phyloP scores from a whole-genome alignment of 2,888 invertebrate species.

The Acheta domesticus region DNA sequence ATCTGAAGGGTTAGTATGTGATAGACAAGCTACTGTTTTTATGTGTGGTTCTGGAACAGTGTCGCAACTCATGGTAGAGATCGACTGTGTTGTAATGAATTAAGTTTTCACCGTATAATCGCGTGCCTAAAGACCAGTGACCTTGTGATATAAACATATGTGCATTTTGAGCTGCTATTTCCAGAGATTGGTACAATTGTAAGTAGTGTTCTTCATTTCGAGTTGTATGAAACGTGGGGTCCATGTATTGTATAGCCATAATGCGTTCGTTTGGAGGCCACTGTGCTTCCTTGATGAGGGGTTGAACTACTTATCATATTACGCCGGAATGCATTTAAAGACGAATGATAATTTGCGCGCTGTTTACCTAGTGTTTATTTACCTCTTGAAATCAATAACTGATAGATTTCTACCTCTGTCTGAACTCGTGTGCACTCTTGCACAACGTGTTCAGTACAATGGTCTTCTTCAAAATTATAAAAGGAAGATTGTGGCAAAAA shows the following conservation, averaged over 20 bases:
- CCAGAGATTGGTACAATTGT: conserved; percentile 3
- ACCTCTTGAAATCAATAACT: no score
- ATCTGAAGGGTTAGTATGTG: conserved; percentile 26
- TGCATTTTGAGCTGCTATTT: not conserved
- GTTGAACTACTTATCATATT: not conserved
- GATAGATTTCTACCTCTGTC: no score
- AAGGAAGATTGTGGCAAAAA: no score
- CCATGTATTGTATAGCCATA: not conserved
- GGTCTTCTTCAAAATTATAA: no score
- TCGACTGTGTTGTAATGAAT: conserved; percentile 1
- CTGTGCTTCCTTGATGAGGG: not conserved
- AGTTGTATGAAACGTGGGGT: not conserved
- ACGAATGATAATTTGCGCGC: no score
- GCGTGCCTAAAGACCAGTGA: not conserved
- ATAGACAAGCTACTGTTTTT: not conserved
- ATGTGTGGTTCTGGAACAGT: not conserved
- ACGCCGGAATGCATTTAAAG: not conserved
- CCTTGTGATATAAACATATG: not conserved
- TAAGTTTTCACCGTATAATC: not conserved
- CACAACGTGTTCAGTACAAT: no score
- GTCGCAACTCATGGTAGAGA: conserved; percentile 1
- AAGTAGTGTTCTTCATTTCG: not conserved
- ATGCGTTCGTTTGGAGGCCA: not conserved
- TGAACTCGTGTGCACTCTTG: no score
- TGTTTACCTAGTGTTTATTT: no score